These are phyloP conservation scores for Mormyrus iriodes DNA, from an alignment of 2,113 vertebrate species.

Conservation along the genomic window DNA sequence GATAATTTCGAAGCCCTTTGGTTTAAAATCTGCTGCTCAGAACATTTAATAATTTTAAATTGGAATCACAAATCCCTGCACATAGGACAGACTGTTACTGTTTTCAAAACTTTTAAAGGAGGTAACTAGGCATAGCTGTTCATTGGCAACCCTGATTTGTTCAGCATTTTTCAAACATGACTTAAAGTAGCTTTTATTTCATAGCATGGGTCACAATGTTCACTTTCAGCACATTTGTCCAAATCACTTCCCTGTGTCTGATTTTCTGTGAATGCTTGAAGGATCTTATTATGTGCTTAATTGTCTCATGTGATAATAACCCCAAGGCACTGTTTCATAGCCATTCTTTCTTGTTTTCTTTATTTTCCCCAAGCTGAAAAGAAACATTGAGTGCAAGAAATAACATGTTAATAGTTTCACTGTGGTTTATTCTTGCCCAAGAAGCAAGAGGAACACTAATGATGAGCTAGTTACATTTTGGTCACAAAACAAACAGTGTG, in stretches of 20 bases:
- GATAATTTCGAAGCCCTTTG: neutral
- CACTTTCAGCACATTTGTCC: neutral
- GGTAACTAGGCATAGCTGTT: neutral
- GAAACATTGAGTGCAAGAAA: neutral
- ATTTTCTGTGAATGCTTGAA: neutral
- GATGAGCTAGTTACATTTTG: neutral
- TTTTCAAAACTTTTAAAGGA: neutral
- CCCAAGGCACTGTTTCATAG: neutral
- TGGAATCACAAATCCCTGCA: neutral
- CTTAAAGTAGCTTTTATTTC: neutral
- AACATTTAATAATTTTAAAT: neutral
- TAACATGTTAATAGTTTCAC: neutral
- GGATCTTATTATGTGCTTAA: neutral
- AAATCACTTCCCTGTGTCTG: neutral
- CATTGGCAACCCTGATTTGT: neutral
- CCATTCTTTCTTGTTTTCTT: neutral
- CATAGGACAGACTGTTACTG: neutral
- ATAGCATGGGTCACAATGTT: neutral
- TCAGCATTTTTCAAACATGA: slow-evolving; percentile 7
- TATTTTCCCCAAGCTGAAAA: neutral
- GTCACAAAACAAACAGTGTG: neutral
- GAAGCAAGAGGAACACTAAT: neutral
- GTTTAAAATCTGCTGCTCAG: neutral
- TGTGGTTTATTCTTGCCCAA: neutral
- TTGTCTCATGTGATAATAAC: neutral